Percentiles rank a stretch among this genome's conserved stretches.
Conservation (phyloP, 2,797 vertebrate species). For the Neomorphus geoffroyi region DNA sequence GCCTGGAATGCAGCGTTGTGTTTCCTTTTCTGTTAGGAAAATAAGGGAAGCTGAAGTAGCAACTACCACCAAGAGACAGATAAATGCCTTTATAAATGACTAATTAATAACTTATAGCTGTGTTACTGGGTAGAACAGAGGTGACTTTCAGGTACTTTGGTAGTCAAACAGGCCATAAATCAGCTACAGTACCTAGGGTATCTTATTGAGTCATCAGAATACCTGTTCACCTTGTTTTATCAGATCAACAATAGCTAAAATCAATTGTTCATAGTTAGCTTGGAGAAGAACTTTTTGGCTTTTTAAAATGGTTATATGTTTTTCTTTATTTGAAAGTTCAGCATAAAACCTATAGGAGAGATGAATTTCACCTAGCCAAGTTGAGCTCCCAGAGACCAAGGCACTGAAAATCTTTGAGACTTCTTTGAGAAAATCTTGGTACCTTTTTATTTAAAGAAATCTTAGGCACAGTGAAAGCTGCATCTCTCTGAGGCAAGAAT, state of each 20-base stretch:
- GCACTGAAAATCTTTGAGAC: neutral
- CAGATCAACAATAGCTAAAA: slow-evolving; percentile 52
- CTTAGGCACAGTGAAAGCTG: neutral
- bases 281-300: neutral
- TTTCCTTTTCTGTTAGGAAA: slow-evolving; percentile 90
- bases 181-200: neutral
- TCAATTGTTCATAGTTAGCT: neutral
- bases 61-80: slow-evolving; percentile 71
- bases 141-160: slow-evolving; percentile 52
- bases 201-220: slow-evolving; percentile 21
- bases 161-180: neutral
- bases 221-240: slow-evolving; percentile 45
- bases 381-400: neutral
- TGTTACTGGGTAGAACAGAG: slow-evolving; percentile 20
- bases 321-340: neutral
- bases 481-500: slow-evolving; percentile 6
- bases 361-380: neutral
- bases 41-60: slow-evolving; percentile 79
- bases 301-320: neutral
- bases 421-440: neutral
- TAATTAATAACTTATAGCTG: slow-evolving; percentile 72
- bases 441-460: neutral
- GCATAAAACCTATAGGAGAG: neutral
- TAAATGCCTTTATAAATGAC: slow-evolving; percentile 63
- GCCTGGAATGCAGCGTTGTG: slow-evolving; percentile 89